Conservation (phyloP, 2,113 vertebrate genomes). For the Gorsachius goisagi region DNA sequence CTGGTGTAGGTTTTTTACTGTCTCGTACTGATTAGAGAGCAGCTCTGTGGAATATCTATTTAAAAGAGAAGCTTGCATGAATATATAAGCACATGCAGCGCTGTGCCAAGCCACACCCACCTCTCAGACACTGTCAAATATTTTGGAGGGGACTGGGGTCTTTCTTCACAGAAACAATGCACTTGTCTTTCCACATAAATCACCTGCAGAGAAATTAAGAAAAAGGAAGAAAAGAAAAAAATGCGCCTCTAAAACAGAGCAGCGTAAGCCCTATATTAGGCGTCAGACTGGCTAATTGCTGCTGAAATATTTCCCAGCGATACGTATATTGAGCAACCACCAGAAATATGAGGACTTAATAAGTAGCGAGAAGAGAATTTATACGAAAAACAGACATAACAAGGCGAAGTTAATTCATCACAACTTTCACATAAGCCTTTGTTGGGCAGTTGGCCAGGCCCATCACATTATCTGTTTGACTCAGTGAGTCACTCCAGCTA, state of each 20-base stretch:
- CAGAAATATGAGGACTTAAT: slow-evolving; percentile 65
- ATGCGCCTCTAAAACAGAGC: background rate
- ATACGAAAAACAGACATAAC: slow-evolving; percentile 67
- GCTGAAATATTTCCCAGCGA: slow-evolving; percentile 20
- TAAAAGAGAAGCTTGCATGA: background rate
- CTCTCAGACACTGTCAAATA: background rate
- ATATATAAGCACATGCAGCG: background rate
- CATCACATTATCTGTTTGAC: slow-evolving; percentile 84
- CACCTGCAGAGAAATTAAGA: slow-evolving; percentile 20
- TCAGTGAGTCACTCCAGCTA: slow-evolving; percentile 83
- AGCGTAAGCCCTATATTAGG: background rate
- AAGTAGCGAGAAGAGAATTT: slow-evolving; percentile 51
- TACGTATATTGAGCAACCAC: slow-evolving; percentile 30
- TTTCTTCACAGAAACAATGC: background rate
- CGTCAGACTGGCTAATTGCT: slow-evolving; percentile 13
- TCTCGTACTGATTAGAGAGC: background rate
- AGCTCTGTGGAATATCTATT: background rate
- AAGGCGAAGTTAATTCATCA: slow-evolving; percentile 79
- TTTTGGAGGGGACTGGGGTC: background rate
- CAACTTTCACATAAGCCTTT: slow-evolving; percentile 77
- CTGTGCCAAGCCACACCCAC: slow-evolving; percentile 13
- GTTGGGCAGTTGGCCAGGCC: slow-evolving; percentile 77
- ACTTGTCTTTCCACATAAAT: slow-evolving; percentile 10
- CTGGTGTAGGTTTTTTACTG: background rate
- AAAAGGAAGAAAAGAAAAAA: background rate